A percentile compares a stretch with the other conserved stretches of the same genome.
Conservation (phyloP, 2,113 vertebrate species). For the Patagioenas fasciata region DNA sequence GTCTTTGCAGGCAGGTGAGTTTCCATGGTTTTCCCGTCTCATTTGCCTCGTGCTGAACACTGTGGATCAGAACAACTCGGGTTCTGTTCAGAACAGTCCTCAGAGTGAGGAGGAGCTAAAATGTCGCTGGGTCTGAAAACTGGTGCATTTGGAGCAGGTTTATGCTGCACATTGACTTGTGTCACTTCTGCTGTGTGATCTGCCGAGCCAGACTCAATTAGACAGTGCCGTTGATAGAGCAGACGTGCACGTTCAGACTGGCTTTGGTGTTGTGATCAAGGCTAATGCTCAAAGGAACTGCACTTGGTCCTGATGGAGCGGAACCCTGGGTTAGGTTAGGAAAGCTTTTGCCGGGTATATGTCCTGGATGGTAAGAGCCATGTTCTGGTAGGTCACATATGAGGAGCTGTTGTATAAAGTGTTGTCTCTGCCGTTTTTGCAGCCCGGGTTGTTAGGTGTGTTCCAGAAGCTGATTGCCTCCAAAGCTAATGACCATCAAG, state of each 20-base stretch:
- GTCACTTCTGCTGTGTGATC: background rate
- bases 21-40: background rate
- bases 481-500: constrained; percentile 98
- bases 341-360: background rate
- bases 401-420: background rate
- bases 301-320: background rate
- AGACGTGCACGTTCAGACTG: background rate
- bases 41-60: background rate
- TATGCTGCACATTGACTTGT: background rate
- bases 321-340: background rate
- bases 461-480: constrained; percentile 98
- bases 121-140: background rate
- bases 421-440: constrained; percentile 19
- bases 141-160: background rate
- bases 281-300: background rate
- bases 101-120: background rate
- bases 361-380: background rate
- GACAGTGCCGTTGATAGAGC: background rate
- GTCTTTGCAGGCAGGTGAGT: background rate
- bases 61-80: background rate
- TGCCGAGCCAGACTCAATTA: background rate
- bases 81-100: background rate
- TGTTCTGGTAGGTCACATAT: background rate
- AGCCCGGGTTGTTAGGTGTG: constrained; percentile 95
- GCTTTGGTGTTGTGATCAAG: background rate